Evolutionary conservation across 2,888 invertebrate species (phyloP), one percentile per base, ranked within the genome.

Genomic region (Euphydryas editha): DNA sequence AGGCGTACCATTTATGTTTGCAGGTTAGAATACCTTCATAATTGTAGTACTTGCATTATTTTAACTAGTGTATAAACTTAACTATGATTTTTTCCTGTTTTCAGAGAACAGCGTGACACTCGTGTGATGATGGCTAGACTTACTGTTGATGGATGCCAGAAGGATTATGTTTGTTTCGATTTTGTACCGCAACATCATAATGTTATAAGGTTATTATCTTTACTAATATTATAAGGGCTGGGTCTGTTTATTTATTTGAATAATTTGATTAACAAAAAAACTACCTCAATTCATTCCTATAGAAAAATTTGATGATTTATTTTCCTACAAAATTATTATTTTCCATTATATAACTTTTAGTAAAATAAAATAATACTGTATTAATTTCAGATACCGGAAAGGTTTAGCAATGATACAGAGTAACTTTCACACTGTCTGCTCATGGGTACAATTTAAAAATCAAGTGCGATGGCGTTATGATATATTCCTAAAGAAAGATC

Each of bases 91-190:
- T 30, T 30, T 30, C 4, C 30, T 30, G 4, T 65, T 81, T 80
- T 36, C 76, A 93, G 97, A 71, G 98, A 99, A 87, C 97, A 97
- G 75, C 94, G 98, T 70, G 99, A 98, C 75, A 95, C 96, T 39
- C 93, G 99, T 73, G 96, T 97, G 65, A 98, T 99, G 96, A 98
- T 99, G 98, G 98, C 99, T 0, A 94, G 99, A 68, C 94, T 99
- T 10, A 98, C 98, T 0, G 98, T 99, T 0, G 99, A 99, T 84
- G 99, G 98, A 65, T 95, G 99, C 86, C 99, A 99, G 90, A 98
- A 98, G 80, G 99, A 99, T 94, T 99, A 97, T 83, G 95, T 99
- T 8, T 99, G 99, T 82, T 99, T 99, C 78, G 98, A 99, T 83
- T 98, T 99, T 84, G 96, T 99, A 59, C 98, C 98, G 0, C 95